These are phyloP conservation scores for Sesamia nonagrioides DNA, from an alignment of 1,140 invertebrate genomes.

Conservation along the genomic window DNA sequence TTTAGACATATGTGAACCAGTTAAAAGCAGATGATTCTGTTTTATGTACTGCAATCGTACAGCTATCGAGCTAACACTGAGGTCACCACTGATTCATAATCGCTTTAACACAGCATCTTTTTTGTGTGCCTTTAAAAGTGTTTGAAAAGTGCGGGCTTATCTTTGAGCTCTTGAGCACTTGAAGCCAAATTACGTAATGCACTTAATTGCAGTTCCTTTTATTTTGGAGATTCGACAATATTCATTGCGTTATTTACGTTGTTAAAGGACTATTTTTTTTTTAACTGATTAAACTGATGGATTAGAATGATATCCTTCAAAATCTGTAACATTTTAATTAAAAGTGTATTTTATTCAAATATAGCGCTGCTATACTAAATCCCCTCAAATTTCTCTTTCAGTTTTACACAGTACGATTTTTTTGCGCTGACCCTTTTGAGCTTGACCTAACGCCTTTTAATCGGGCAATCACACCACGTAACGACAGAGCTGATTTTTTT, in stretches of 20 bases:
- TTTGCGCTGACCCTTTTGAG: not conserved
- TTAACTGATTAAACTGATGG: too few relatives aligned
- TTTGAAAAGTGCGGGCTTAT: slow-evolving; percentile 1
- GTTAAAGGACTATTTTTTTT: too few relatives aligned
- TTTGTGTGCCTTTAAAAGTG: too few relatives aligned
- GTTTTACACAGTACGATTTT: not conserved
- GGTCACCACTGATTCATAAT: not conserved
- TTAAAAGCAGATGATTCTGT: not conserved
- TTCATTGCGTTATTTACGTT: too few relatives aligned
- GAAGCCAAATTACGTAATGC: not conserved
- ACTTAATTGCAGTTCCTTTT: not conserved
- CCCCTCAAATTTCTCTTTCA: too few relatives aligned
- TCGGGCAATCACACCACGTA: not conserved
- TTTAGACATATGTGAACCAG: not conserved
- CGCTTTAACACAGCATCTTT: slow-evolving; percentile 2
- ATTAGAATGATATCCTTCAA: too few relatives aligned
- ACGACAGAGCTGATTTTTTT: not conserved
- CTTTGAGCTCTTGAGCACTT: not conserved
- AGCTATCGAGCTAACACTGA: not conserved
- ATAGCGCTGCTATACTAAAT: too few relatives aligned
- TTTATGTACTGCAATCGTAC: not conserved
- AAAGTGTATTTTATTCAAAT: too few relatives aligned
- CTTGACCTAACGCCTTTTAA: slow-evolving; percentile 1
- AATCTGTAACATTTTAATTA: too few relatives aligned
- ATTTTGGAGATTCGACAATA: too few relatives aligned